Evolutionary conservation across 2,797 vertebrate species (phyloP), one percentile per base, ranked within the genome.

Genomic region (Microchirus variegatus): DNA sequence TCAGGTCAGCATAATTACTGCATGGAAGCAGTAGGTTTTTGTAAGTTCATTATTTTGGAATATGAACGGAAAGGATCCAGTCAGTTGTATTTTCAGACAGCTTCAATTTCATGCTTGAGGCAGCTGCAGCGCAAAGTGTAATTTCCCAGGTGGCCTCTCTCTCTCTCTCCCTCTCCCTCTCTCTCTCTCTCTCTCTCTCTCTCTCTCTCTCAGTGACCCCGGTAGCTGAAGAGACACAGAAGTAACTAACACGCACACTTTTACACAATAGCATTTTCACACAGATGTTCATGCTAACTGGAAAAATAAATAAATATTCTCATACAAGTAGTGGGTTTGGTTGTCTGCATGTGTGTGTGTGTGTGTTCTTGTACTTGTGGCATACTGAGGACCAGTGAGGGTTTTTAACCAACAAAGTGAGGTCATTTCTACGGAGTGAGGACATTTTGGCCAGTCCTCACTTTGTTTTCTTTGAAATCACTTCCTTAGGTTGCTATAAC

Each of bases 51-150:
- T 91, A 87, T 91, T 92, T 86, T 83, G 81, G 89, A 91, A 90
- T 90, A 89, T 90, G 75, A 90, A 62, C 66, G 59, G 73, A 70
- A 86, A 83, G 77, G 82, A 88, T 89, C 71, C 87, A 74, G 69
- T 81, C 85, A 90, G 85, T 70, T 85, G 83, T 75, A 51, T 69
- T 86, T 82, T 89, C 54, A 87, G 89, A 91, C 61, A 70, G 85
- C 87, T 93, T 93, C 89, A 93, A 93, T 94, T 93, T 93, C 91
- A 93, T 94, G 92, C 91, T 91, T 90, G 85, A 92, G 85, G 81
- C 87, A 42, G 87, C 66, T 46, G 83, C 84, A 58, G 70, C 43
- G 9, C 54, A 63, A 52, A 81, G 67, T 53, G 68, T 92, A 89
- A 93, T 93, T 94, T 93, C 92, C 92, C 92, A 85, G 80, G 91